Base-by-base conservation (phyloP, 2,797 vertebrate species). In the Phalanger gymnotis region DNA sequence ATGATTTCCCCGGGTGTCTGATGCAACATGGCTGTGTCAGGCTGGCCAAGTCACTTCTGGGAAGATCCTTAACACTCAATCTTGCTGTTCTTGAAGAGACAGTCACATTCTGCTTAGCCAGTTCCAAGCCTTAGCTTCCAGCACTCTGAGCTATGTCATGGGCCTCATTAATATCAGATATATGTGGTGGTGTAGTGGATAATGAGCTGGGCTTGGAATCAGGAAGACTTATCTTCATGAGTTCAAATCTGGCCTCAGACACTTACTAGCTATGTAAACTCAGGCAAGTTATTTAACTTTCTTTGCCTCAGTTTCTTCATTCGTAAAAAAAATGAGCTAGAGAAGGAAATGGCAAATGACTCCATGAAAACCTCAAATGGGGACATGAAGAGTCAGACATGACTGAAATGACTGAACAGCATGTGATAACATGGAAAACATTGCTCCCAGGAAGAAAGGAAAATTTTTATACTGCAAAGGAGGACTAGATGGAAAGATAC, bases 1-100 rank as follows among this genome's bases (percentile, higher is more conserved):
- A 99, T 0, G 98, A 99, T 0, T 99, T 99, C 98, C 99, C 98
- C 0, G 99, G 99, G 93, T 99, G 99, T 97, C 99, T 99, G 97
- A 52, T 52, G 73, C 22, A 47, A 10, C 40, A 51, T 47, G 40
- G 3, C 73, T 51, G 9, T 11, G 25, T 87, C 40, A 27, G 73
- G 73, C 40, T 87, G 10, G 9, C 73, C n/a, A 87, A 87, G 73
- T 87, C 40, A 87, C 40, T 51, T 87, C 73, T 87, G 73, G 40
- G 40, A 87, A 87, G 40, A 47, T 87, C 40, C 40, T 27, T 27
- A 51, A 81, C 40, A 0, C 1, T 47, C 73, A 7, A 2, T 47
- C 66, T 81, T 40, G n/a, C 66, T 47, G 22, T 87, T 22, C 9
- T 11, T 87, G 40, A 51, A 11, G 73, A 81, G 13, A 73, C n/a